Evolutionary conservation across 2,113 vertebrate species (phyloP).

Genomic region (Erpornis zantholeuca): DNA sequence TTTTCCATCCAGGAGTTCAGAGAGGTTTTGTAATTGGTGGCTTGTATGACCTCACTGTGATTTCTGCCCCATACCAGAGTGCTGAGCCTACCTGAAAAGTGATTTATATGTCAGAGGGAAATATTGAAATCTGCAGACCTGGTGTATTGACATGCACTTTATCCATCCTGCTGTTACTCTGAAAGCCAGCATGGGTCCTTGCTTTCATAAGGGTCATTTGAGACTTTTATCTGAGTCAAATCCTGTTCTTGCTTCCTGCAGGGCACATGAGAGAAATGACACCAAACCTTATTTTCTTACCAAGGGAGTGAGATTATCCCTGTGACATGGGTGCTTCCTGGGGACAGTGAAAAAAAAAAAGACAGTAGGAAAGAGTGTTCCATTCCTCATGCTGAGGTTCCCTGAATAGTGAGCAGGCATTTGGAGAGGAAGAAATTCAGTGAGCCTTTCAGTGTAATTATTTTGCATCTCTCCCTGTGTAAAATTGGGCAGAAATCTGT

Average conservation of each 20-base stretch:
- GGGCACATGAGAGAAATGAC: neutral
- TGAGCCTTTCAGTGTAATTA: neutral
- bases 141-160: neutral
- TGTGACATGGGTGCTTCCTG: neutral
- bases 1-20: neutral
- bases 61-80: neutral
- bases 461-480: neutral
- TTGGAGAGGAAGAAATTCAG: neutral
- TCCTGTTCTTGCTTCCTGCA: conserved; percentile 6
- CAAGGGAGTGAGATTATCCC: neutral
- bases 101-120: neutral
- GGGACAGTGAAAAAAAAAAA: neutral
- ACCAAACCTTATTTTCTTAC: neutral
- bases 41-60: neutral
- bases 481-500: neutral
- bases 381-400: neutral
- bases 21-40: neutral
- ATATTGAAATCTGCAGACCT: neutral
- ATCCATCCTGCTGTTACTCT: neutral
- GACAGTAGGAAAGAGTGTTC: neutral
- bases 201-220: conserved; percentile 33
- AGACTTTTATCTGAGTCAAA: conserved; percentile 37
- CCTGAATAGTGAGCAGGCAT: neutral
- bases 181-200: neutral
- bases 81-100: neutral